Conservation (phyloP, 2,797 vertebrate genomes). For the Microcaecilia unicolor region DNA sequence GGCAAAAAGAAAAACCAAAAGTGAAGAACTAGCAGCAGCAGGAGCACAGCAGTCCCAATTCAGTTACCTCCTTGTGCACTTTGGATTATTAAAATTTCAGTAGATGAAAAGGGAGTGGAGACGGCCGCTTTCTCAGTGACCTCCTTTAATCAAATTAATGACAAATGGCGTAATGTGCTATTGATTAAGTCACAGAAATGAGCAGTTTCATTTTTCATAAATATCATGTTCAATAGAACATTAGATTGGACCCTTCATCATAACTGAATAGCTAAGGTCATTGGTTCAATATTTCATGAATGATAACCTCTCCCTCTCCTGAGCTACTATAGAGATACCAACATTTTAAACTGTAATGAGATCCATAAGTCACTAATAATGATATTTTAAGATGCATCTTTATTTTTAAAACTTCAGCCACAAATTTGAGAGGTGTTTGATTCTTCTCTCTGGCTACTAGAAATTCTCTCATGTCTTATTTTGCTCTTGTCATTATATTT, state of each 20-base stretch:
- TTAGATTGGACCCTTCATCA: slow-evolving; percentile 48
- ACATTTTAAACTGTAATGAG: slow-evolving; percentile 15
- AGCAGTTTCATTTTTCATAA: slow-evolving; percentile 50
- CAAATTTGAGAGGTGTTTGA: not conserved
- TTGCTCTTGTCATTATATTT: too few relatives aligned
- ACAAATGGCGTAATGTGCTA: slow-evolving; percentile 47
- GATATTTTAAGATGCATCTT: slow-evolving; percentile 14
- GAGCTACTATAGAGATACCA: slow-evolving; percentile 15
- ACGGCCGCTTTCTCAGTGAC: slow-evolving; percentile 1
- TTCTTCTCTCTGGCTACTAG: not conserved
- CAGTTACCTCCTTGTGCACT: not conserved
- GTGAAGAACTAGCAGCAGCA: too few relatives aligned
- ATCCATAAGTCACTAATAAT: slow-evolving; percentile 3
- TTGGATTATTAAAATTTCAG: slow-evolving; percentile 20
- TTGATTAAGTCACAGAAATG: slow-evolving; percentile 47
- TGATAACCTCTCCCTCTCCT: slow-evolving; percentile 25
- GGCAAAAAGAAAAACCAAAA: too few relatives aligned
- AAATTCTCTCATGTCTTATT: not conserved
- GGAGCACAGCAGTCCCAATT: too few relatives aligned
- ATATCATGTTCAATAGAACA: slow-evolving; percentile 43
- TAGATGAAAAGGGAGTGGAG: slow-evolving; percentile 8
- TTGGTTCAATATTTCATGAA: slow-evolving; percentile 34
- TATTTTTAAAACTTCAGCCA: slow-evolving; percentile 26
- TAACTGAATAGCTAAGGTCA: slow-evolving; percentile 29
- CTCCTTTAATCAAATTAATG: slow-evolving; percentile 43